A percentile compares a stretch with the other conserved stretches of the same genome.
phyloP scores from a whole-genome alignment of 2,113 vertebrate species.

The Colinus virginianus region DNA sequence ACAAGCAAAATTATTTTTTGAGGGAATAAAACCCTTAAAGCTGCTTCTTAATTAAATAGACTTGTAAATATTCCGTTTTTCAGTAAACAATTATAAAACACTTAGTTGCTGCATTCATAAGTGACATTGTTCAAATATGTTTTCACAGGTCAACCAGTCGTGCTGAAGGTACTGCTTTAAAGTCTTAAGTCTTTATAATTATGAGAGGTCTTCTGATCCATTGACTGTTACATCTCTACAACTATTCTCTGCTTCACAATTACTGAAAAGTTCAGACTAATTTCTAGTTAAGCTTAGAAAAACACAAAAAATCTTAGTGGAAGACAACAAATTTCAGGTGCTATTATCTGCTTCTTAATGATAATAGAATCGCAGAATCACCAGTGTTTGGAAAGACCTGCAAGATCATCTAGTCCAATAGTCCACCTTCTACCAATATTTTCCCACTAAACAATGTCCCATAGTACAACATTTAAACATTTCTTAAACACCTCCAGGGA shows the following conservation, averaged over 20 bases:
- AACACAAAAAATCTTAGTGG: background rate
- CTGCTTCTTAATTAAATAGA: background rate
- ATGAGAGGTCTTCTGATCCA: background rate
- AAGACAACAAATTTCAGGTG: background rate
- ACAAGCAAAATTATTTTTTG: background rate
- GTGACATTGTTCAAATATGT: background rate
- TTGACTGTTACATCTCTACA: background rate
- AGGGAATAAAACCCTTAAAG: background rate
- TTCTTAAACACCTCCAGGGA: too few relatives aligned
- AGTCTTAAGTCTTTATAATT: background rate
- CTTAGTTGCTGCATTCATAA: background rate
- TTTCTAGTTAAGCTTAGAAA: background rate
- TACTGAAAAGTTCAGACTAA: background rate
- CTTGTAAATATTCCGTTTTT: background rate
- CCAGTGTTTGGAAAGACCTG: too few relatives aligned
- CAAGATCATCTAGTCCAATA: too few relatives aligned
- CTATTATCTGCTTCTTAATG: background rate
- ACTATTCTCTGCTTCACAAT: background rate
- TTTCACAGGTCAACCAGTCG: background rate
- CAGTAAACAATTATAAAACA: background rate
- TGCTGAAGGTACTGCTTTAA: background rate
- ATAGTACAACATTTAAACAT: too few relatives aligned
- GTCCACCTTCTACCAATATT: too few relatives aligned
- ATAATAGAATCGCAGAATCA: too few relatives aligned
- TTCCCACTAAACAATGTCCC: too few relatives aligned